phyloP scores from a whole-genome alignment of 2,797 vertebrate genomes.

The Cheirogaleus major region DNA sequence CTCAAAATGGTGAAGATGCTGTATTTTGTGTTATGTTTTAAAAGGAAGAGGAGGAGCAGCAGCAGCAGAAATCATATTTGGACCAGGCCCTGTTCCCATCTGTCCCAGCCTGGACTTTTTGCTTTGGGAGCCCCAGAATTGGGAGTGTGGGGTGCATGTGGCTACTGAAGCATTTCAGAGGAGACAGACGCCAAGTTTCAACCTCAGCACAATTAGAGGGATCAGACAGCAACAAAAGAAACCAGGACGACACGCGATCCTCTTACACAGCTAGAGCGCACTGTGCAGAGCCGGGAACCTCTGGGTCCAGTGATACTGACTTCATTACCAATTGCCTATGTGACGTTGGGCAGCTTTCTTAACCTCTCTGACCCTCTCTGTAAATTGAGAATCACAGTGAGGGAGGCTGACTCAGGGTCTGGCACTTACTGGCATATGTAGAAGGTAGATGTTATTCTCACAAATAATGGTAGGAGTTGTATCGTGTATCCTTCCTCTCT shows the following conservation, averaged over 20 bases:
- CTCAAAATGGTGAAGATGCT: background rate
- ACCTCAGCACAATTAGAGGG: background rate
- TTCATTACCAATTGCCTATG: background rate
- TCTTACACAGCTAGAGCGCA: background rate
- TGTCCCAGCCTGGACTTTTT: background rate
- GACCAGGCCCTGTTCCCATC: background rate
- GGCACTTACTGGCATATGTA: background rate
- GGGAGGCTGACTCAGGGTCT: background rate
- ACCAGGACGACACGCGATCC: no score
- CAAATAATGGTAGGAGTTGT: background rate
- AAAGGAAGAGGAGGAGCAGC: background rate
- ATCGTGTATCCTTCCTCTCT: background rate
- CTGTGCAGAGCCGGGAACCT: fast-evolving
- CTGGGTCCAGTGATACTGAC: background rate
- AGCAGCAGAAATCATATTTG: background rate
- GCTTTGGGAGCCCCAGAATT: background rate
- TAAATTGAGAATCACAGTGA: background rate
- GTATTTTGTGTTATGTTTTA: background rate
- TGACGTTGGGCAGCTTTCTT: background rate
- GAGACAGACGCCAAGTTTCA: background rate
- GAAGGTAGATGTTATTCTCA: background rate
- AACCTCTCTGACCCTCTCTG: background rate
- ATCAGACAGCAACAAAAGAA: background rate
- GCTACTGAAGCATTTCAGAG: background rate
- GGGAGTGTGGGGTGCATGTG: background rate